Evolutionary conservation across 2,888 invertebrate species (phyloP), one percentile per base, ranked within the genome.

Genomic region (Allacma fusca): DNA sequence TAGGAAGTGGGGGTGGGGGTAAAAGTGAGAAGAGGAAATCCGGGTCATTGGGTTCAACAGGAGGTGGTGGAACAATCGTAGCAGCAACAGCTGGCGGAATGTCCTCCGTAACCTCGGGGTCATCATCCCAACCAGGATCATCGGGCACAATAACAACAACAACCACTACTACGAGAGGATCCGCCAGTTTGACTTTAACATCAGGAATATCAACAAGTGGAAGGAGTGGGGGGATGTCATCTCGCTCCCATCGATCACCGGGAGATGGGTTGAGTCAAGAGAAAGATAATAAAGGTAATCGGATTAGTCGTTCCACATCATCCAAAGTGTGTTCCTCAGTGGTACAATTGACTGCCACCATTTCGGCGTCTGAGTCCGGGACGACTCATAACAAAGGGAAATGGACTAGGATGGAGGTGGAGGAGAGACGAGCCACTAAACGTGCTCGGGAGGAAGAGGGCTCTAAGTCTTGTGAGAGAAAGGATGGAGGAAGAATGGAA

Each of bases 301-400:
- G 73, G 40, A 73, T 62, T 62, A 73, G 73, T 24, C 34, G 62
- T 13, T 57, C 72, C 7, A 24, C 59, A 40, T 57, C 62, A 16
- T 57, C 59, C 16, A 73, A 73, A 40, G 62, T 62, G 0, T 59
- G 29, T 40, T 13, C 62, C 4, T 29, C 73, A 0, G 73, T 40
- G 19, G 28, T 73, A 2, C 26, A 59, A 7, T n/a, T 40, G 13
- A 21, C 73, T 7, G 21, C 62, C n/a, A 57, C 50, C 26, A 57
- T 23, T 13, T 40, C 43, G 5, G 19, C 16, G n/a, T n/a, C n/a
- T n/a, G 50, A 29, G 29, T 1, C 12, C 4, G 29, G 12, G 62
- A 26, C 21, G 1, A 26, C 1, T n/a, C 2, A 2, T 16, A 24
- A 24, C 21, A 64, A 64, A 13, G 64, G 23, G 4, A 26, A 26